These are phyloP conservation scores for Myotis planiceps DNA, from an alignment of 2,797 vertebrate species.

Conservation along the genomic window DNA sequence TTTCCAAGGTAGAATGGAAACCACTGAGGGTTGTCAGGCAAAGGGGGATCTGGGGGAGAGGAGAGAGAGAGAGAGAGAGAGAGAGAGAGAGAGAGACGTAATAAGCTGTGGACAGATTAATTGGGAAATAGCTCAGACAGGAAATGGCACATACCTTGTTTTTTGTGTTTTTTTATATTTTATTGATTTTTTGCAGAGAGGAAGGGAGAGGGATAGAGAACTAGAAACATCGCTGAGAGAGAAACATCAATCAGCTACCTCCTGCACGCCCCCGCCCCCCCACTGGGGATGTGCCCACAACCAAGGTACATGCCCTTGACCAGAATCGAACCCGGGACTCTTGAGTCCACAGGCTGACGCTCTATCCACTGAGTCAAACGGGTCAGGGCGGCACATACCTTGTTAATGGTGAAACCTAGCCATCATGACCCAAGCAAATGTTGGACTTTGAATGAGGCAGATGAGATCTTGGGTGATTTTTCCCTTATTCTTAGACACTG, in stretches of 20 bases:
- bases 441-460: background rate
- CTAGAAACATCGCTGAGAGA: no score
- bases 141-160: background rate
- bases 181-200: no score
- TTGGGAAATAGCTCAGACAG: background rate
- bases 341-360: no score
- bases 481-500: background rate
- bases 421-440: background rate
- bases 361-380: no score
- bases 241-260: no score
- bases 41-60: background rate
- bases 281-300: no score
- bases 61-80: background rate
- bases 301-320: no score
- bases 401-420: background rate
- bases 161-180: no score
- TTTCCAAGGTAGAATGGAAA: background rate
- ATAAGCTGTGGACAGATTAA: background rate
- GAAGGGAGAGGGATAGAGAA: no score
- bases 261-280: no score
- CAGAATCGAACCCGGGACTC: no score
- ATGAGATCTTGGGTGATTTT: background rate
- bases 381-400: background rate
- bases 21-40: background rate
- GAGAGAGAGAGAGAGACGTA: background rate